A percentile compares a stretch with the other conserved stretches of the same genome.
These are phyloP conservation scores for Anabacerthia variegaticeps DNA, from an alignment of 2,797 vertebrate genomes.

Conservation along the genomic window DNA sequence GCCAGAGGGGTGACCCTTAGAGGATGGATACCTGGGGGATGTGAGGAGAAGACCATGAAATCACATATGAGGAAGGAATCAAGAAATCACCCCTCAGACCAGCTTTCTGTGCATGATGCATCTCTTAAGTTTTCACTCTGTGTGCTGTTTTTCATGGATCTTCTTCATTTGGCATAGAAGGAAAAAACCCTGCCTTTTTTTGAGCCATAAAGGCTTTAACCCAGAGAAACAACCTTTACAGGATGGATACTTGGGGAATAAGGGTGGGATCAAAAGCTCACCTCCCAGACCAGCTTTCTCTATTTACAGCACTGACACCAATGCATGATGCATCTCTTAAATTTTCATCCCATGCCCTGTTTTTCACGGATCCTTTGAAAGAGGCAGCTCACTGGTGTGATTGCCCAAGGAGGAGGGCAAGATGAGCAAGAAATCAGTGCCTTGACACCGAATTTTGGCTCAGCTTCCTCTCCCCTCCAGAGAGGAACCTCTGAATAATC, in stretches of 20 bases:
- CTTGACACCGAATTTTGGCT: not conserved
- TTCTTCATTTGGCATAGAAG: not conserved
- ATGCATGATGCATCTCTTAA: not conserved
- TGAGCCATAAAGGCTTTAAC: not conserved
- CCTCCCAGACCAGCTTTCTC: not conserved
- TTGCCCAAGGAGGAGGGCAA: not conserved
- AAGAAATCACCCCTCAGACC: not conserved
- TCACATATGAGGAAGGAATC: too few species aligned
- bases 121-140: not conserved
- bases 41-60: not conserved
- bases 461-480: not conserved
- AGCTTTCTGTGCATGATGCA: not conserved
- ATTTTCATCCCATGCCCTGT: not conserved
- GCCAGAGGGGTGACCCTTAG: not conserved
- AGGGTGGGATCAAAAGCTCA: not conserved
- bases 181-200: not conserved
- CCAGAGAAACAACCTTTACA: not conserved
- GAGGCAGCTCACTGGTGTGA: not conserved
- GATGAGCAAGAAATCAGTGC: not conserved
- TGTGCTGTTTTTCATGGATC: not conserved
- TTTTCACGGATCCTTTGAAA: not conserved
- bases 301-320: not conserved
- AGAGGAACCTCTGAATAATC: not conserved
- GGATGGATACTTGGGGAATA: not conserved
- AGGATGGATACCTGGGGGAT: too few species aligned